Conservation (phyloP, 2,888 invertebrate species). For the Amphipyra tragopoginis region DNA sequence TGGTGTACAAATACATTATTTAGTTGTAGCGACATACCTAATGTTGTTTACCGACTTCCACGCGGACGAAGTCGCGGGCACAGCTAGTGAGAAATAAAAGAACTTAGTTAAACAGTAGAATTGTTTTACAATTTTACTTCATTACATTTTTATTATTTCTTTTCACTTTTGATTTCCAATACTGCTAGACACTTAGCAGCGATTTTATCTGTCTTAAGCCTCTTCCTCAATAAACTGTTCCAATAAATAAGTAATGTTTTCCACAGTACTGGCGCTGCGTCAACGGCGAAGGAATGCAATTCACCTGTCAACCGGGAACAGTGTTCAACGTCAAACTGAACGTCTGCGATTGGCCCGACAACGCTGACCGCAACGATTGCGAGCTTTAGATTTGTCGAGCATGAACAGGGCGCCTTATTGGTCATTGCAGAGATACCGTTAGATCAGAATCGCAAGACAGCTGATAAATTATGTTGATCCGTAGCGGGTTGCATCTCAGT, state of each 20-base stretch:
- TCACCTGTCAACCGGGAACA: conserved; percentile 93
- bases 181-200: no score
- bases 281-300: conserved; percentile 93
- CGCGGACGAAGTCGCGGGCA: no score
- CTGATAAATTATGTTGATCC: conserved; percentile 41
- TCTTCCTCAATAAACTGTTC: not conserved
- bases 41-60: no score
- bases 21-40: no score
- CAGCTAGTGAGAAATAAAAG: no score
- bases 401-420: conserved; percentile 36
- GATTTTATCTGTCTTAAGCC: not conserved
- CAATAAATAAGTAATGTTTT: not conserved
- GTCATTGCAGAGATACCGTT: conserved; percentile 43
- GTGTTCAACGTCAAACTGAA: conserved; percentile 93
- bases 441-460: conserved; percentile 51
- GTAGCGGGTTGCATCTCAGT: conserved; percentile 20
- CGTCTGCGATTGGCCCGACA: conserved; percentile 95
- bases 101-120: no score
- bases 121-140: no score
- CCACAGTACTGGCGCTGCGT: conserved; percentile 96
- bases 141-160: no score
- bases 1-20: no score
- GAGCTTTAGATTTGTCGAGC: conserved; percentile 57
- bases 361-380: conserved; percentile 92
- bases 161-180: no score